phyloP scores from a whole-genome alignment of 2,888 invertebrate genomes.

The Euzophera pinguis region DNA sequence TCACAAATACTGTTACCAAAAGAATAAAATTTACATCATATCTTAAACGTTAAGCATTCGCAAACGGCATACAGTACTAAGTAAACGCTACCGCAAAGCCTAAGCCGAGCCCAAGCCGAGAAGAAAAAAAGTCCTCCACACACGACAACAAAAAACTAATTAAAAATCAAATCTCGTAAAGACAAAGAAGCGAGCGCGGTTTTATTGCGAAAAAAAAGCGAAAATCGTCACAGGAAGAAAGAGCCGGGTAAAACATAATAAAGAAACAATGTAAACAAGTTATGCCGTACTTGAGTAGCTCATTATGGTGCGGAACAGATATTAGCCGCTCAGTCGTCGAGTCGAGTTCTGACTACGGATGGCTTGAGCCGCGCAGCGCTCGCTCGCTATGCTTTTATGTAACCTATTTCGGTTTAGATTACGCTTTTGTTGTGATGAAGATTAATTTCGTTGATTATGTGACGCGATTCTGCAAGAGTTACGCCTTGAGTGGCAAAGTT shows the following conservation, averaged over 20 bases:
- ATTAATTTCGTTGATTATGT: slow-evolving; percentile 45
- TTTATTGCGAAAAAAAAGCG: slow-evolving; percentile 68
- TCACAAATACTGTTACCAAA: too few species aligned
- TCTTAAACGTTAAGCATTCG: neutral
- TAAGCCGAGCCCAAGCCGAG: slow-evolving; percentile 13
- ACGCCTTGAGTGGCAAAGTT: neutral
- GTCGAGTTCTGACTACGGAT: slow-evolving; percentile 27
- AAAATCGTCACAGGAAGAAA: slow-evolving; percentile 42
- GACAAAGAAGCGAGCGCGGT: slow-evolving; percentile 31
- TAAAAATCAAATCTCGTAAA: slow-evolving; percentile 43
- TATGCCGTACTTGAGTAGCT: slow-evolving; percentile 78
- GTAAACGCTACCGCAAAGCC: slow-evolving; percentile 1
- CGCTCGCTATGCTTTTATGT: slow-evolving; percentile 53
- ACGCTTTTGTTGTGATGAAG: slow-evolving; percentile 63
- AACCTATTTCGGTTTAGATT: slow-evolving; percentile 77
- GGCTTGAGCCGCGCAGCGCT: slow-evolving; percentile 30
- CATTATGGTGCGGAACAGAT: slow-evolving; percentile 75
- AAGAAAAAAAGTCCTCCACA: slow-evolving; percentile 17
- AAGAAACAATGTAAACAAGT: slow-evolving; percentile 80
- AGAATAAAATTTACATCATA: neutral
- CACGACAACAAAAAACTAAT: slow-evolving; percentile 39
- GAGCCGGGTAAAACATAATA: slow-evolving; percentile 76
- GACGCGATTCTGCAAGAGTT: neutral
- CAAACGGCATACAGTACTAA: neutral
- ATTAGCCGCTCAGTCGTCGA: slow-evolving; percentile 30